These are phyloP conservation scores for Podarcis raffonei DNA, from an alignment of 2,113 vertebrate species.

Conservation along the genomic window DNA sequence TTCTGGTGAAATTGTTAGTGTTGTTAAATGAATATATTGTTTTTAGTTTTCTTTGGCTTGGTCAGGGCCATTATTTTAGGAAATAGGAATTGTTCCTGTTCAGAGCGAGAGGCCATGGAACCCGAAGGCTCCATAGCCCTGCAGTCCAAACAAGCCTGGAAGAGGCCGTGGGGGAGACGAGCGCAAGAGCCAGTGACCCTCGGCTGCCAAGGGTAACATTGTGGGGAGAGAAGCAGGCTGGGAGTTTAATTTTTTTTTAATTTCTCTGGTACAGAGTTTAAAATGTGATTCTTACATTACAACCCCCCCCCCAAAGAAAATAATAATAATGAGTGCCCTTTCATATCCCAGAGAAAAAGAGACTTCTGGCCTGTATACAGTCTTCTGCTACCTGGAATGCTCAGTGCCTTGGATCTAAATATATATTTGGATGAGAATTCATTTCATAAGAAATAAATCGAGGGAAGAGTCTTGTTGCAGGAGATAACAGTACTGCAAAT, in stretches of 20 bases:
- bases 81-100: slow-evolving; percentile 51
- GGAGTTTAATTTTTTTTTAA: not conserved
- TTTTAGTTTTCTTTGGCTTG: slow-evolving; percentile 67
- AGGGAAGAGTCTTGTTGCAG: not conserved
- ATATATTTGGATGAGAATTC: slow-evolving; percentile 50
- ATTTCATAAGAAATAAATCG: not conserved
- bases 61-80: slow-evolving; percentile 60
- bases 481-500: not conserved
- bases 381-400: slow-evolving; percentile 36
- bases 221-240: slow-evolving; percentile 42
- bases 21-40: slow-evolving; percentile 48
- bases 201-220: slow-evolving; percentile 41
- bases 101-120: not conserved
- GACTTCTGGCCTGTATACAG: slow-evolving; percentile 44
- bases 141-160: not conserved
- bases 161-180: slow-evolving; percentile 21
- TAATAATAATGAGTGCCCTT: slow-evolving; percentile 59
- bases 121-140: not conserved
- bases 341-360: slow-evolving; percentile 50
- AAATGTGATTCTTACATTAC: slow-evolving; percentile 55
- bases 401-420: slow-evolving; percentile 62
- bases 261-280: slow-evolving; percentile 52
- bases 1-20: slow-evolving; percentile 24
- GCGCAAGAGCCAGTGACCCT: slow-evolving; percentile 19
- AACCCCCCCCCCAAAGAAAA: slow-evolving; percentile 44